phyloP scores from a whole-genome alignment of 92 coral and sea anemone species.

The Epizoanthus fatuus region DNA sequence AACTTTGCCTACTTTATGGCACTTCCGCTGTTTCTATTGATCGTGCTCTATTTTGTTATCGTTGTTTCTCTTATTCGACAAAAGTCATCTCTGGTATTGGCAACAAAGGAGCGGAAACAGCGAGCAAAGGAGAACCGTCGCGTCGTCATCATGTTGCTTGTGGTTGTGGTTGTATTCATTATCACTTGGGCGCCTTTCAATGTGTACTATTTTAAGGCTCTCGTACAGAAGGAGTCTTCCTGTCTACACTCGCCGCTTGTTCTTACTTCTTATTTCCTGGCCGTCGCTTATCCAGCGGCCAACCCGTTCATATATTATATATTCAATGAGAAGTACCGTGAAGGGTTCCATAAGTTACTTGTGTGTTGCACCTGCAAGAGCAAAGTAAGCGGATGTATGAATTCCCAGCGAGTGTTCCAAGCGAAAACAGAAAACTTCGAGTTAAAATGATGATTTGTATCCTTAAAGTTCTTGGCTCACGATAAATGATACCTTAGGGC shows the following conservation, averaged over 20 bases:
- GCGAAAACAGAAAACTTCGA: too few species aligned
- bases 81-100: not conserved
- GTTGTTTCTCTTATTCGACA: constrained; percentile 25
- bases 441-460: too few species aligned
- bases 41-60: constrained; percentile 4
- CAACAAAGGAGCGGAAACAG: constrained; percentile 9
- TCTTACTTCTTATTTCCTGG: not conserved
- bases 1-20: constrained; percentile 4
- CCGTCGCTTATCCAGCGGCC: constrained; percentile 3
- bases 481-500: too few species aligned
- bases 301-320: constrained; percentile 30
- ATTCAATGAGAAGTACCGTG: constrained; percentile 30
- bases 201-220: not conserved
- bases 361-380: too few species aligned
- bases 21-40: constrained; percentile 4
- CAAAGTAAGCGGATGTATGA: too few species aligned
- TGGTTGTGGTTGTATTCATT: constrained; percentile 11
- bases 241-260: not conserved
- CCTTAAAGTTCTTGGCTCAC: too few species aligned
- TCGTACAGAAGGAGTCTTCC: not conserved
- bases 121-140: constrained; percentile 20
- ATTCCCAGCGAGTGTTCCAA: too few species aligned
- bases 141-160: constrained; percentile 10
- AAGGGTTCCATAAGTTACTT: constrained; percentile 16
- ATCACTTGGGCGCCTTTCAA: constrained; percentile 14